These are phyloP conservation scores for Cettia cetti DNA, from an alignment of 2,113 vertebrate species.

Conservation along the genomic window DNA sequence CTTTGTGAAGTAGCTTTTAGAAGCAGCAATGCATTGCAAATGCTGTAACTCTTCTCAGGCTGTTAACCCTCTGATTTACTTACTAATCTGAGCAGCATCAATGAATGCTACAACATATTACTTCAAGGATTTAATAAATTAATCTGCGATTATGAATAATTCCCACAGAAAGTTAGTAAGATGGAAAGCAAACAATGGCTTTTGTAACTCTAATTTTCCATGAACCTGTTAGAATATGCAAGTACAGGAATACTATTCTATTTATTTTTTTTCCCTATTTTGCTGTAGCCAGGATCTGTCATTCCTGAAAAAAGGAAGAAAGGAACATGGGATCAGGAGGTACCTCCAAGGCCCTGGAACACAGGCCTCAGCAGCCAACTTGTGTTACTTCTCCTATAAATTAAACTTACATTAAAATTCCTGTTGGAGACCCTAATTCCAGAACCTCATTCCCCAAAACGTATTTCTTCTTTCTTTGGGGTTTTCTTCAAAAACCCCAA, in stretches of 20 bases:
- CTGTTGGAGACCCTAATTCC: background rate
- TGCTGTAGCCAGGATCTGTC: background rate
- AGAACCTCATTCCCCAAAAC: background rate
- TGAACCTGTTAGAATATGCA: fast-evolving
- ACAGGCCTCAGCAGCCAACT: background rate
- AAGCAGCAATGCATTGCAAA: background rate
- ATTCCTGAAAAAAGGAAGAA: fast-evolving
- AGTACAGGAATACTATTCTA: background rate
- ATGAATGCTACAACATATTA: background rate
- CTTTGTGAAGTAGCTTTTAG: background rate
- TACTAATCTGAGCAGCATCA: background rate
- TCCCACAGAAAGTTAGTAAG: background rate
- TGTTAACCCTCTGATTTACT: constrained; percentile 12
- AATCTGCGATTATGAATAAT: background rate
- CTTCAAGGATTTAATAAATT: background rate
- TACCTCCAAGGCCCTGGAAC: background rate
- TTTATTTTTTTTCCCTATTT: background rate
- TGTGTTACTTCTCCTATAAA: background rate
- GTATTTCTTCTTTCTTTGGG: background rate
- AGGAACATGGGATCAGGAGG: background rate
- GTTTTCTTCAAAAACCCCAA: background rate
- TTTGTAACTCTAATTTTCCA: background rate
- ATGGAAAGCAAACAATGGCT: background rate
- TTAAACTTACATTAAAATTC: background rate
- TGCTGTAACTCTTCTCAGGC: background rate